Evolutionary conservation across 1,140 invertebrate genomes (phyloP).

Genomic region (Drosophila kohkoa): DNA sequence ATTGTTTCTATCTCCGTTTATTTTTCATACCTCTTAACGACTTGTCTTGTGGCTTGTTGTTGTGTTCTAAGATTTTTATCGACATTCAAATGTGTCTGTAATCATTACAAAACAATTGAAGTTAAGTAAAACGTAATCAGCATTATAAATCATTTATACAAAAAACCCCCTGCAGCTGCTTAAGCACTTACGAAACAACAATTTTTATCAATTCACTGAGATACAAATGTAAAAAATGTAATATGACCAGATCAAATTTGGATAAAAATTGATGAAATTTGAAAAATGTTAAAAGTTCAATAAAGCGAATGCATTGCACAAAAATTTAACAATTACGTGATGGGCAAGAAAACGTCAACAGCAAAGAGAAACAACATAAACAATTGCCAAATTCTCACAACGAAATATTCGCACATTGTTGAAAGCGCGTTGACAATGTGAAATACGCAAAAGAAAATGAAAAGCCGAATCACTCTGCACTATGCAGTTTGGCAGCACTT

Average conservation of each 20-base stretch:
- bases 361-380: slow-evolving; percentile 28
- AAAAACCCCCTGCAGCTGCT: neutral
- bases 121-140: neutral
- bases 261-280: neutral
- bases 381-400: slow-evolving; percentile 68
- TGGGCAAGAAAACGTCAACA: slow-evolving; percentile 46
- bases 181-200: neutral
- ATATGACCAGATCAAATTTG: neutral
- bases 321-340: slow-evolving; percentile 56
- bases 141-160: neutral
- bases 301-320: slow-evolving; percentile 32
- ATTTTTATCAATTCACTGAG: neutral
- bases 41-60: slow-evolving; percentile 12
- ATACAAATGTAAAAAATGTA: neutral
- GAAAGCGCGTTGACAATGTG: slow-evolving; percentile 65
- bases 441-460: slow-evolving; percentile 49
- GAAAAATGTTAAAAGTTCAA: slow-evolving; percentile 14
- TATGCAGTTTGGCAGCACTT: slow-evolving; percentile 47
- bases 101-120: slow-evolving; percentile 11
- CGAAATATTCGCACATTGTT: slow-evolving; percentile 68
- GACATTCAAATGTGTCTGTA: slow-evolving; percentile 8
- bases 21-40: slow-evolving; percentile 2
- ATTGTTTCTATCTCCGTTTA: slow-evolving; percentile 25
- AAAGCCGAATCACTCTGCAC: slow-evolving; percentile 37
- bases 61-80: slow-evolving; percentile 19